A percentile compares a stretch with the other conserved stretches of the same genome.
Evolutionary conservation across 2,797 vertebrate species (phyloP).

Genomic region (Xenopus petersii): DNA sequence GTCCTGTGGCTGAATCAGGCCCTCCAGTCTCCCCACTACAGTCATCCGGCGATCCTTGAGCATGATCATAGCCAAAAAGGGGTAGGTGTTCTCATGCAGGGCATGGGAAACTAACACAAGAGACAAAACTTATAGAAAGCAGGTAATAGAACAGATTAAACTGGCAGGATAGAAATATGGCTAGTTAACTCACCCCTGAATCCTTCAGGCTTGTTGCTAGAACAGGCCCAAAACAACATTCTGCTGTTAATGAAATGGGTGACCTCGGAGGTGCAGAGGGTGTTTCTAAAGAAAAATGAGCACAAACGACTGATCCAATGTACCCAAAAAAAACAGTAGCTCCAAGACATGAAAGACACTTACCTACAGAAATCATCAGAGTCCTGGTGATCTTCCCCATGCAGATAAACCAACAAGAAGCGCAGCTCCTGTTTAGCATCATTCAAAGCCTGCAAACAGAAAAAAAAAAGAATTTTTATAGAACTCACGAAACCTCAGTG

Average conservation of each 20-base stretch:
- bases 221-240: conserved; percentile 98
- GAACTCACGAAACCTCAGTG: no score
- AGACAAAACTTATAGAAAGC: neutral
- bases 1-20: conserved; percentile 93
- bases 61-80: conserved; percentile 97
- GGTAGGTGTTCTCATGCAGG: conserved; percentile 93
- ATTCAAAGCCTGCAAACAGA: conserved; percentile 81
- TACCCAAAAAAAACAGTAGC: no score
- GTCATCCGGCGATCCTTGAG: conserved; percentile 97
- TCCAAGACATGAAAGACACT: conserved; percentile 33
- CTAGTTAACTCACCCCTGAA: conserved; percentile 81
- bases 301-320: neutral
- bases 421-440: conserved; percentile 97
- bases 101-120: conserved; percentile 87
- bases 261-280: conserved; percentile 91
- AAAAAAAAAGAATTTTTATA: neutral
- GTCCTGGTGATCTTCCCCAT: conserved; percentile 97
- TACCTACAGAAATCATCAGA: conserved; percentile 97
- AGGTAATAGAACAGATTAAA: no score
- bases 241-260: conserved; percentile 90
- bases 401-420: conserved; percentile 95
- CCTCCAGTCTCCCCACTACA: conserved; percentile 91
- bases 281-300: conserved; percentile 71
- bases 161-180: neutral
- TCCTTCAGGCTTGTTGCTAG: conserved; percentile 94